These are phyloP conservation scores for Philantomba maxwellii DNA, from an alignment of 2,113 vertebrate species.

Conservation along the genomic window DNA sequence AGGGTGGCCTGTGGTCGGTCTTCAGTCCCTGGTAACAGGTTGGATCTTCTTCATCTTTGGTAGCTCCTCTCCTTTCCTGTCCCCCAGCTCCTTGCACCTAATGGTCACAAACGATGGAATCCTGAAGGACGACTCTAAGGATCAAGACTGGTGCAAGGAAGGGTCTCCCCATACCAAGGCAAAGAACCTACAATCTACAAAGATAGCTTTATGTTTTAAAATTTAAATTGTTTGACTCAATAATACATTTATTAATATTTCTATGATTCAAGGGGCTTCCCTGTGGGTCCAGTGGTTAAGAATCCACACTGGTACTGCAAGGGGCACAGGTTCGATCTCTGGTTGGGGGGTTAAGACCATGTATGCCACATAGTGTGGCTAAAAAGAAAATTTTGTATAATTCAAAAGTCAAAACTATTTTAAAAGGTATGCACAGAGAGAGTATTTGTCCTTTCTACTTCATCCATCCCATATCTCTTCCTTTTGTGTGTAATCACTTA, in stretches of 20 bases:
- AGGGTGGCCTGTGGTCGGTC: neutral
- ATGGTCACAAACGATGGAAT: neutral
- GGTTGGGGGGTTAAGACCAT: neutral
- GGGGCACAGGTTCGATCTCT: neutral
- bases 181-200: neutral
- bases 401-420: neutral
- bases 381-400: neutral
- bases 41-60: neutral
- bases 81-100: neutral
- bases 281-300: neutral
- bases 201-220: constrained; percentile 1
- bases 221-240: neutral
- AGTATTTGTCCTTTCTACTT: neutral
- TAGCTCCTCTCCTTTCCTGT: neutral
- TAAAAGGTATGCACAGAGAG: neutral
- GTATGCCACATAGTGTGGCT: neutral
- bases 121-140: neutral
- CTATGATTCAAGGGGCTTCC: neutral
- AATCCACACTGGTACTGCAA: neutral
- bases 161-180: neutral
- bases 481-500: neutral
- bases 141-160: neutral
- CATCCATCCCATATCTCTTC: neutral
- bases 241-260: neutral
- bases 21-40: neutral